Percentiles rank a stretch among this genome's conserved stretches.
Evolutionary conservation across 2,797 vertebrate species (phyloP).

Genomic region (Discoglossus pictus): DNA sequence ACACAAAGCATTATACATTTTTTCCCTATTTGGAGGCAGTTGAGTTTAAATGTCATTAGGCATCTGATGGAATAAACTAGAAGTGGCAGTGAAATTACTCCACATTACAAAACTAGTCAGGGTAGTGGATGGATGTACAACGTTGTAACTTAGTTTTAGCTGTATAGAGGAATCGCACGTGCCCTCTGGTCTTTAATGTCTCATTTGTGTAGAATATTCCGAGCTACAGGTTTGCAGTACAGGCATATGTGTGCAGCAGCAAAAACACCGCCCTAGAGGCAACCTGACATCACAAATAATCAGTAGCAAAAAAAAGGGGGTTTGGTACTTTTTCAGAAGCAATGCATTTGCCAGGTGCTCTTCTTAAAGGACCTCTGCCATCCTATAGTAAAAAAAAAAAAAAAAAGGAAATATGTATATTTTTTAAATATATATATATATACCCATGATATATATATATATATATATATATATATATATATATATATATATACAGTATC

Average conservation of each 20-base stretch:
- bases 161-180: slow-evolving; percentile 8
- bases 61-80: slow-evolving; percentile 37
- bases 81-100: slow-evolving; percentile 44
- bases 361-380: no score
- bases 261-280: slow-evolving; percentile 5
- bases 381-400: no score
- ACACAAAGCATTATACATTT: slow-evolving; percentile 24
- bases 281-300: slow-evolving; percentile 14
- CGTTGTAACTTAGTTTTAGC: slow-evolving; percentile 15
- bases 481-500: no score
- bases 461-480: no score
- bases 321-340: no score
- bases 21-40: slow-evolving; percentile 11
- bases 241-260: slow-evolving; percentile 42
- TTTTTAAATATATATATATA: no score
- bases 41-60: slow-evolving; percentile 33
- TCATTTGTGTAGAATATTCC: slow-evolving; percentile 13
- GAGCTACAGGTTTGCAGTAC: slow-evolving; percentile 25
- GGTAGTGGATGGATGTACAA: background rate
- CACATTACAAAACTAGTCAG: slow-evolving; percentile 25
- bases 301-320: background rate
- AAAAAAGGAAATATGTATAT: no score
- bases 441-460: no score
- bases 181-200: slow-evolving; percentile 38
- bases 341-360: no score